Base-by-base conservation (phyloP, 2,113 vertebrate species). In the Rana temporaria region DNA sequence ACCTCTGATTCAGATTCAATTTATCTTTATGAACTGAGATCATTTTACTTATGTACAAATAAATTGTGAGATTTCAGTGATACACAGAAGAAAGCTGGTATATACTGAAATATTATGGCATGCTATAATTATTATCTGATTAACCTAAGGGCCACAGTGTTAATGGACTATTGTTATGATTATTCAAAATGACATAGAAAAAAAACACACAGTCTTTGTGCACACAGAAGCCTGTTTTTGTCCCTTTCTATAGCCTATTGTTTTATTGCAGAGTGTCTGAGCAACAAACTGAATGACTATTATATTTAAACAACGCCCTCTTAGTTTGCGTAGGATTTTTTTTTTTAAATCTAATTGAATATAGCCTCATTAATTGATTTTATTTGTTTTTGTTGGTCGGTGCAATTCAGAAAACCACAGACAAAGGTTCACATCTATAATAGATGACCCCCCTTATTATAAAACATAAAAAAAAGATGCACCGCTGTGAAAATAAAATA, bases 101-200 rank as follows among this genome's bases (percentile, higher is more conserved):
- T 74, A 64, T 59, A 68, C 38, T 20, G 34, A 75, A 76, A 83
- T 76, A 67, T 83, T 34, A 48, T 75, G 24, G 53, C 62, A 75
- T 59, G 34, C 30, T 38, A 64, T 75, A 71, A 82, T 60, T 68
- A 67, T 75, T 75, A 83, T 83, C 71, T 76, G 81, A 76, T 76
- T 83, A 83, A 83, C 81, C 81, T 52, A 68, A 76, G 72, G 72
- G 81, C 52, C 63, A 30, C 63, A 4, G 52, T 68, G 52, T 76
- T 83, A 83, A 83, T 76, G 81, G 81, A 60, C 81, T 57, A 83
- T 83, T 83, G 81, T 83, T 68, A 68, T 55, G 20, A 60, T 52
- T 68, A 60, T 76, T 83, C 60, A 48, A 60, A 68, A 60, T 66
- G 71, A 75, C 71, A 82, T 75, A 32, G 22, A 56, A 75, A 82